These are phyloP conservation scores for Vulpes ferrilata DNA, from an alignment of 2,113 vertebrate species.

Conservation along the genomic window DNA sequence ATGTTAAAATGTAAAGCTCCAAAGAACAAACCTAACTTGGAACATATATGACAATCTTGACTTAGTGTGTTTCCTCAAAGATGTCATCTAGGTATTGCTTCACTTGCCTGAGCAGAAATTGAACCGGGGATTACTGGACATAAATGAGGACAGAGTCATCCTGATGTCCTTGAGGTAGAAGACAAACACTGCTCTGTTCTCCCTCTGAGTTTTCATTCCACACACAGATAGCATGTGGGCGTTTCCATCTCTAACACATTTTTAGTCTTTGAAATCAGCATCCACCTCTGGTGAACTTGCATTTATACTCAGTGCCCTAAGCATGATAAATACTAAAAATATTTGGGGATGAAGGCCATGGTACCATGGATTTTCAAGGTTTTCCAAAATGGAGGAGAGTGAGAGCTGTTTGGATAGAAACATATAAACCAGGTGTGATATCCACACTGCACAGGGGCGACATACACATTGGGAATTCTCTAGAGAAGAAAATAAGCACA, in stretches of 20 bases:
- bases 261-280: slow-evolving; percentile 32
- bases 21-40: not conserved
- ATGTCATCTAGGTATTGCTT: not conserved
- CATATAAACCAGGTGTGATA: not conserved
- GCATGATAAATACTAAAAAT: not conserved
- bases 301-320: not conserved
- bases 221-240: not conserved
- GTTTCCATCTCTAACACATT: not conserved
- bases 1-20: not conserved
- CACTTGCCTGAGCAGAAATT: not conserved
- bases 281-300: not conserved
- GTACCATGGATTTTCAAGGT: not conserved
- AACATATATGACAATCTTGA: not conserved
- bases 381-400: not conserved
- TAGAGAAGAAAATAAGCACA: not conserved
- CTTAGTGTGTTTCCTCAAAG: not conserved
- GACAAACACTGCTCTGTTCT: not conserved
- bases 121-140: not conserved
- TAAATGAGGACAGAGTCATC: not conserved
- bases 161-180: not conserved
- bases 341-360: not conserved
- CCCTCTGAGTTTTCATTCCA: not conserved
- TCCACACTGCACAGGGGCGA: not conserved
- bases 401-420: not conserved
- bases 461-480: not conserved